Conservation (phyloP, 37 sponge, comb jelly and placozoan species). For the Petrosia ficiformis region DNA sequence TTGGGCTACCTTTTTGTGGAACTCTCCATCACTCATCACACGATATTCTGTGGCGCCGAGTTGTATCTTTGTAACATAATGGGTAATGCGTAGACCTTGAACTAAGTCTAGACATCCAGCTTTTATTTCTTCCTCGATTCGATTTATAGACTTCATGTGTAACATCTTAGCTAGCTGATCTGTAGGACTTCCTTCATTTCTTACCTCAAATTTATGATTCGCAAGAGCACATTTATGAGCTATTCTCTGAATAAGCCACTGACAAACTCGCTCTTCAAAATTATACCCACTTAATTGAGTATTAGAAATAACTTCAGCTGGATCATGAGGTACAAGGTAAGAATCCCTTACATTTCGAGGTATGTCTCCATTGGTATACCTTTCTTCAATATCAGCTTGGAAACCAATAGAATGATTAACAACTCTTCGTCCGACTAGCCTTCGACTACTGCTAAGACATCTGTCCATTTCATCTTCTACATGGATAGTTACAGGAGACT, state of each 20-base stretch:
- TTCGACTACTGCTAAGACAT: constrained; percentile 13
- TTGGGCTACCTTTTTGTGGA: background rate
- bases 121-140: constrained; percentile 8
- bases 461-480: constrained; percentile 43
- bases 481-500: constrained; percentile 21
- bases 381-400: constrained; percentile 34
- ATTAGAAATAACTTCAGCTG: background rate
- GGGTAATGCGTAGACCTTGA: background rate
- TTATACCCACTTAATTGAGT: background rate
- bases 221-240: background rate
- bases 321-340: background rate
- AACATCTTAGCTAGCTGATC: background rate
- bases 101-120: constrained; percentile 15
- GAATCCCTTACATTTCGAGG: background rate
- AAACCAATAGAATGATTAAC: constrained; percentile 49
- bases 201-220: background rate
- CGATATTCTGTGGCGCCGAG: constrained; percentile 37
- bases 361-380: background rate
- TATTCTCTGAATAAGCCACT: constrained; percentile 52
- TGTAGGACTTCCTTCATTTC: background rate
- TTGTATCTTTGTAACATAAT: constrained; percentile 26
- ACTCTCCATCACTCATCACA: constrained; percentile 34
- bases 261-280: constrained; percentile 52
- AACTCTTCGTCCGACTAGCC: constrained; percentile 35
- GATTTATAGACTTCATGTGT: background rate